phyloP scores from a whole-genome alignment of 2,797 vertebrate species.

The Sebastes vulpes region DNA sequence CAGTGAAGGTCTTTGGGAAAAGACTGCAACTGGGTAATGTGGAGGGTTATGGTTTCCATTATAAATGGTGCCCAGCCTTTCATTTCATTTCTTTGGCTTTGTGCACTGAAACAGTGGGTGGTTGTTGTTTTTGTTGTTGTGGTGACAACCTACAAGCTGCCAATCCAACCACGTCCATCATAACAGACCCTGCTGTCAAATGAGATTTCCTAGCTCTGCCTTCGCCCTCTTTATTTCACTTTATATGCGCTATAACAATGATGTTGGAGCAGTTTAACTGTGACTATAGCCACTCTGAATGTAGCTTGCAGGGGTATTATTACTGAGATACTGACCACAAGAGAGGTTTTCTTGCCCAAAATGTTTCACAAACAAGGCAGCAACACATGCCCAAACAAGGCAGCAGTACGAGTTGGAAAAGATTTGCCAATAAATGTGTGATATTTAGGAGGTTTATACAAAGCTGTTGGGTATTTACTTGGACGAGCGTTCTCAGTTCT shows the following conservation, averaged over 20 bases:
- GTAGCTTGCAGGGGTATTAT: background rate
- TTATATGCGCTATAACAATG: background rate
- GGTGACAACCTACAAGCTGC: background rate
- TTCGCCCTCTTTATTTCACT: background rate
- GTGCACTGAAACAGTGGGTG: background rate
- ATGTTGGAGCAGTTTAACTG: background rate
- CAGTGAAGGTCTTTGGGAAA: background rate
- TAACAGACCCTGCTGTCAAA: background rate
- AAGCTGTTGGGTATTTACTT: constrained; percentile 10
- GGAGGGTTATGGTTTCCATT: background rate
- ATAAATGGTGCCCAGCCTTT: background rate
- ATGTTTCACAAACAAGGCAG: background rate
- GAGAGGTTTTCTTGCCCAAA: background rate
- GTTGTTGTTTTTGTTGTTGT: background rate
- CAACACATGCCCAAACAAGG: background rate
- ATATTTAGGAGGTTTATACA: background rate
- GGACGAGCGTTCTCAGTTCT: background rate
- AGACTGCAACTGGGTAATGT: background rate
- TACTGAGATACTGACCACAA: too few species aligned
- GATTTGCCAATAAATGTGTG: background rate
- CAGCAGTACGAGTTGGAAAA: background rate
- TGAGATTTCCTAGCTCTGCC: background rate
- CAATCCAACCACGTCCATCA: background rate
- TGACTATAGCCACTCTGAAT: background rate
- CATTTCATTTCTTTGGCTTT: background rate